Base-by-base conservation (phyloP, 1,140 invertebrate genomes). In the Conus betulinus region DNA sequence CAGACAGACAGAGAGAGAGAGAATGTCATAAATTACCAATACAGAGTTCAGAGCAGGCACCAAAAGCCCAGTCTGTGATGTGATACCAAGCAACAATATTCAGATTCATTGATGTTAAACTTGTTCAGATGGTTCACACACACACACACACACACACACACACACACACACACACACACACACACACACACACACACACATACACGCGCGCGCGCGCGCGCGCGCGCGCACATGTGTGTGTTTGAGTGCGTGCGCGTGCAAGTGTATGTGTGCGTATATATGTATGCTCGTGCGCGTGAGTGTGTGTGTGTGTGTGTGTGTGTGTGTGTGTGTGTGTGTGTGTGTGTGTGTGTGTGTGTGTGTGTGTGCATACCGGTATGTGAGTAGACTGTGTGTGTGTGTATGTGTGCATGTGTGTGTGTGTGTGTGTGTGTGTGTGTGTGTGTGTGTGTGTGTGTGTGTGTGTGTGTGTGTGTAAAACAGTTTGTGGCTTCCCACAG, bases 261-360 rank as follows among this genome's bases (percentile, higher is more conserved):
- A 87, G 53, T 81, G n/a, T 82, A 67, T 88, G 67, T 86, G 67
- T 85, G 67, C 86, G 63, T 79, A 11, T 79, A 67, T 87, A 39
- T 85, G 55, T 82, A 71, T 88, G 71, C 78, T 60, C 78, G n/a
- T 84, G 0, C 63, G 57, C 74, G 27, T 84, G 87, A 83, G 87
- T 88, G 87, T 88, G 87, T 88, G 87, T 88, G 87, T 88, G 87
- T 88, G 87, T 88, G 87, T 88, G 87, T 88, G 87, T 88, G 87
- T 78, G 74, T 78, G n/a, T 78, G 15, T 20, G 74, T 78, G 74
- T 78, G 74, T 78, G 74, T 78, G 74, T 78, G 74, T 78, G 74
- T 78, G 74, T 88, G 87, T 88, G 87, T 88, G 78, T 83, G 87
- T 83, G 87, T 60, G 87, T 88, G 87, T 60, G 87, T 88, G 87